Evolutionary conservation across 2,113 vertebrate genomes (phyloP).

Genomic region (Dromas ardeola): DNA sequence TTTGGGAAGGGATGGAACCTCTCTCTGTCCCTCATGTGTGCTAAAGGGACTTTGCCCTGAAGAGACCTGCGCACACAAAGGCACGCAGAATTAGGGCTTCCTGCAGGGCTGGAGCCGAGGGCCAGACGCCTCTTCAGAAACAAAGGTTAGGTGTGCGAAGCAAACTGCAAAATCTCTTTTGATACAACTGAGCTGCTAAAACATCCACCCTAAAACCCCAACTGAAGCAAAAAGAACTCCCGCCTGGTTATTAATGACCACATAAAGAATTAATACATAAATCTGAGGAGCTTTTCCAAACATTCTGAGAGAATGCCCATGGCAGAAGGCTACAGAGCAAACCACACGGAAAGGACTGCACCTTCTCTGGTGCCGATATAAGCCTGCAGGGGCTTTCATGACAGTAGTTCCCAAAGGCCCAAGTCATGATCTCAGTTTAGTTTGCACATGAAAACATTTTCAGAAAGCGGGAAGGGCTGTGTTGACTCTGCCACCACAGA

Average conservation of each 20-base stretch:
- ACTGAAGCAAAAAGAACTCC: not conserved
- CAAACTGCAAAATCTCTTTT: not conserved
- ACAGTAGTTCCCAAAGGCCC: not conserved
- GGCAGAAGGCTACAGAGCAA: not conserved
- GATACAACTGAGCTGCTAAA: not conserved
- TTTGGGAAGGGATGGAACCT: not conserved
- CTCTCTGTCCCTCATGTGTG: not conserved
- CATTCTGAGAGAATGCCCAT: not conserved
- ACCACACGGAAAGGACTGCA: not conserved
- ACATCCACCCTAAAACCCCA: not conserved
- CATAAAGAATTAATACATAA: not conserved
- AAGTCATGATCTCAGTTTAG: not conserved
- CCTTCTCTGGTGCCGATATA: not conserved
- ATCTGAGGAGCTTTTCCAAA: not conserved
- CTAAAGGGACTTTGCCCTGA: no score
- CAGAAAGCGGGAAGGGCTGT: not conserved
- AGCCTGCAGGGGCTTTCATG: not conserved
- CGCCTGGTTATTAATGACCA: not conserved
- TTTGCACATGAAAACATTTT: not conserved
- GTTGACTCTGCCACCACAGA: not conserved
- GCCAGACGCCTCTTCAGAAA: not conserved
- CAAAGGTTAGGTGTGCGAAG: not conserved
- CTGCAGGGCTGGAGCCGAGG: not conserved
- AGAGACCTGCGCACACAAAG: not conserved
- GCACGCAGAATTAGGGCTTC: not conserved